Percentiles rank a stretch among this genome's conserved stretches.
These are phyloP conservation scores for Parotia lawesii DNA, from an alignment of 2,113 vertebrate species.

Conservation along the genomic window DNA sequence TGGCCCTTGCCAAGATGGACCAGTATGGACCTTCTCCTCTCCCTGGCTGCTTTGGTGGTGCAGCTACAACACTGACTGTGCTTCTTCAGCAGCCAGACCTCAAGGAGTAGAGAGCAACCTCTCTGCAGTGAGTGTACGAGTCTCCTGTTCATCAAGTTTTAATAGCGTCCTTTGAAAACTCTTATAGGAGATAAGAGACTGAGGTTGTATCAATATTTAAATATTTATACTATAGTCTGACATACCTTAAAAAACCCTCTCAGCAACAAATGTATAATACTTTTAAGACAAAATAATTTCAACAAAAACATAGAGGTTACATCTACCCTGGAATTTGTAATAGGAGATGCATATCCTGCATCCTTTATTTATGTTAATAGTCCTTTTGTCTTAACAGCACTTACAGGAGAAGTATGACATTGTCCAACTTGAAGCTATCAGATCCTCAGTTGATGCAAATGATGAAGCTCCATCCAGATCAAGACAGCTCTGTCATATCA, in stretches of 20 bases:
- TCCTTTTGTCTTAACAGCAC: not conserved
- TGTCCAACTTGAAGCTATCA: not conserved
- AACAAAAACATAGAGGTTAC: not conserved
- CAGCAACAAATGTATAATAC: not conserved
- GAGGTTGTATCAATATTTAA: not conserved
- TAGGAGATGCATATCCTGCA: too few relatives aligned
- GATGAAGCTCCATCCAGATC: not conserved
- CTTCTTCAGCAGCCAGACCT: not conserved
- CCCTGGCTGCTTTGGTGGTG: not conserved
- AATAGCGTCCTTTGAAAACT: not conserved
- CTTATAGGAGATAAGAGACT: not conserved
- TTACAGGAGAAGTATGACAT: not conserved
- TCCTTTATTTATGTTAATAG: not conserved
- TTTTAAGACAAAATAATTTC: not conserved
- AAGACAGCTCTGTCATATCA: not conserved
- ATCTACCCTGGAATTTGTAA: not conserved
- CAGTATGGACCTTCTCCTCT: not conserved
- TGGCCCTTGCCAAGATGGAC: not conserved
- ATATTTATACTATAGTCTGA: not conserved
- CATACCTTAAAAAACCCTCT: not conserved
- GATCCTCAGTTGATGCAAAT: not conserved
- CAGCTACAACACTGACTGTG: fast-evolving
- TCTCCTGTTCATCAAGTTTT: not conserved
- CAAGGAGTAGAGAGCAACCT: not conserved
- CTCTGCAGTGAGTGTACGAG: fast-evolving